phyloP scores from a whole-genome alignment of 2,888 invertebrate species.

The Boloria selene region DNA sequence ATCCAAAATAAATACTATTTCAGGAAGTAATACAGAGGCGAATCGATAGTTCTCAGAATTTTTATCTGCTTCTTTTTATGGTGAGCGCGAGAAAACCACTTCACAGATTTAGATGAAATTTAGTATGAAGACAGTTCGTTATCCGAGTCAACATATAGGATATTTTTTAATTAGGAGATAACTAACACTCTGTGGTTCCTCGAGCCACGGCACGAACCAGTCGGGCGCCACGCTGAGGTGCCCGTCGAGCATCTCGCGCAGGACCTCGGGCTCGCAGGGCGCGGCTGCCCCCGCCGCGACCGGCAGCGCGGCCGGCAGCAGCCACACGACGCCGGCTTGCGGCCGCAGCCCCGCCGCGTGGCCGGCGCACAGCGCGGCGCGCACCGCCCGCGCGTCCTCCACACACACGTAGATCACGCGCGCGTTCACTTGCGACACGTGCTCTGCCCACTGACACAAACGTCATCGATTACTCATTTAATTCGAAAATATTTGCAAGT shows the following conservation, averaged over 20 bases:
- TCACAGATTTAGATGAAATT: no score
- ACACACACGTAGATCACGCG: conserved; percentile 91
- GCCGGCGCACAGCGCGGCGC: conserved; percentile 92
- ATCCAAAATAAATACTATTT: no score
- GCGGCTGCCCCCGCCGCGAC: conserved; percentile 81
- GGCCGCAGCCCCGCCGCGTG: conserved; percentile 86
- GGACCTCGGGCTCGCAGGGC: conserved; percentile 62
- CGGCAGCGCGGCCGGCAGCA: conserved; percentile 89
- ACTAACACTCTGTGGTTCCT: conserved; percentile 28
- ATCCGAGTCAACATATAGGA: no score
- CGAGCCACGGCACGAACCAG: conserved; percentile 56
- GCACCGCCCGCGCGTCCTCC: conserved; percentile 86
- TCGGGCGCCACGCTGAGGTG: conserved; percentile 56
- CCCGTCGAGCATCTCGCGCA: conserved; percentile 50
- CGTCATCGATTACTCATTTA: not conserved
- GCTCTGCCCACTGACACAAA: conserved; percentile 59
- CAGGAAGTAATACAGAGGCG: no score
- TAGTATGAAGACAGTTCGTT: no score
- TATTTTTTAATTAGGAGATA: not conserved
- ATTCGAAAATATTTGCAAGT: no score
- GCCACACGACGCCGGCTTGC: conserved; percentile 90
- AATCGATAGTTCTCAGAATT: no score
- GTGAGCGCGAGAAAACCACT: no score
- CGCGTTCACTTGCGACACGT: conserved; percentile 69
- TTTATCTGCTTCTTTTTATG: no score